Evolutionary conservation across 2,113 vertebrate species (phyloP).

Genomic region (Rana temporaria): DNA sequence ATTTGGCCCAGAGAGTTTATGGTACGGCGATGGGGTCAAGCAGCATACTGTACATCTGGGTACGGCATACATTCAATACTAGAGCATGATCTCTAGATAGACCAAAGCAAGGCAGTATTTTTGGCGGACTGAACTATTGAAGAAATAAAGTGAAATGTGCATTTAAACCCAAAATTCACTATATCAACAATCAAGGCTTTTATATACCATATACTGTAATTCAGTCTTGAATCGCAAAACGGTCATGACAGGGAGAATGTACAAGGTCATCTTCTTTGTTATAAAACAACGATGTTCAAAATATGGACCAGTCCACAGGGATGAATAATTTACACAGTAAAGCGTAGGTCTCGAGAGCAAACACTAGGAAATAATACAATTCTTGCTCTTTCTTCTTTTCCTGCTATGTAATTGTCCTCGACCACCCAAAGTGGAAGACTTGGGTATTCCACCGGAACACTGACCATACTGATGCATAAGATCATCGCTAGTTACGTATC

Average conservation of each 20-base stretch:
- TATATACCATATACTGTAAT: slow-evolving; percentile 63
- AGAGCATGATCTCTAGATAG: slow-evolving; percentile 50
- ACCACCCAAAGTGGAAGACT: slow-evolving; percentile 80
- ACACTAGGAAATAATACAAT: slow-evolving; percentile 94
- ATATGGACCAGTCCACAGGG: slow-evolving; percentile 78
- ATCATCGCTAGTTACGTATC: slow-evolving; percentile 93
- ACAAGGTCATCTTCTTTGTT: slow-evolving; percentile 50
- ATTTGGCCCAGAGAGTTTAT: too few relatives aligned
- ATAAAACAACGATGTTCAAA: slow-evolving; percentile 70
- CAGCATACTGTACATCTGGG: slow-evolving; percentile 60
- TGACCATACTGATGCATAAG: slow-evolving; percentile 91
- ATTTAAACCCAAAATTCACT: slow-evolving; percentile 68
- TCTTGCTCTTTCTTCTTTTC: slow-evolving; percentile 98
- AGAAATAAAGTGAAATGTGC: slow-evolving; percentile 77
- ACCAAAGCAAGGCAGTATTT: slow-evolving; percentile 55
- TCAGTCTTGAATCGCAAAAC: slow-evolving; percentile 57
- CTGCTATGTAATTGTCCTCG: slow-evolving; percentile 89
- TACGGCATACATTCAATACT: slow-evolving; percentile 64
- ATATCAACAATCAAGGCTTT: slow-evolving; percentile 72
- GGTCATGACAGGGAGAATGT: not conserved
- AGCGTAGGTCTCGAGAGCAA: slow-evolving; percentile 59
- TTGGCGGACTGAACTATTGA: slow-evolving; percentile 65
- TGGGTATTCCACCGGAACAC: slow-evolving; percentile 76
- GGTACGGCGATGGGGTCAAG: slow-evolving; percentile 63
- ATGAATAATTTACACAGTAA: slow-evolving; percentile 76